phyloP scores from a whole-genome alignment of 2,113 vertebrate genomes.

The Clarias magur region DNA sequence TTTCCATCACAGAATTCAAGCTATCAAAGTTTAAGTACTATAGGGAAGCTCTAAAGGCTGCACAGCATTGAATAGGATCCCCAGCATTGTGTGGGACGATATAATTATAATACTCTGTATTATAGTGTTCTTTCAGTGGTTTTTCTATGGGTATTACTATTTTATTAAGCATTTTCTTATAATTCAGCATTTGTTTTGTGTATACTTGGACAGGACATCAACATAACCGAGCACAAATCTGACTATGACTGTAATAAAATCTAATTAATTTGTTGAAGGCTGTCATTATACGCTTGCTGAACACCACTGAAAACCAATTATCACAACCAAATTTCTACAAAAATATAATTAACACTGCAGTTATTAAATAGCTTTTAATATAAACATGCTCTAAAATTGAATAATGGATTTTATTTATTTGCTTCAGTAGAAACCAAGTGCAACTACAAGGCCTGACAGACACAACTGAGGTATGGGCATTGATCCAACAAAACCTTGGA shows the following conservation, averaged over 20 bases:
- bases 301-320: background rate
- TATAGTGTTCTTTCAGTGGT: background rate
- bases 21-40: constrained; percentile 27
- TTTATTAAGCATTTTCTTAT: background rate
- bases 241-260: background rate
- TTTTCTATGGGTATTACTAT: background rate
- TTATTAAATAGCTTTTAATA: background rate
- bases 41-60: background rate
- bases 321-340: background rate
- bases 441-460: background rate
- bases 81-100: background rate
- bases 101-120: background rate
- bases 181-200: background rate
- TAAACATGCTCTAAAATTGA: background rate
- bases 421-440: background rate
- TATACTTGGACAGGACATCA: background rate
- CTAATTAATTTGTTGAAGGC: too few relatives aligned
- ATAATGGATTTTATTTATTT: background rate
- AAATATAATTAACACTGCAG: background rate
- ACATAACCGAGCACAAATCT: background rate
- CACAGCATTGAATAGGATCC: background rate
- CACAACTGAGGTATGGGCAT: background rate
- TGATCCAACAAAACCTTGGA: background rate
- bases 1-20: constrained; percentile 33
- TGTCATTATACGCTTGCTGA: background rate